A percentile compares a stretch with the other conserved stretches of the same genome.
Evolutionary conservation across 1,140 invertebrate genomes (phyloP).

Genomic region (Littorina saxatilis): DNA sequence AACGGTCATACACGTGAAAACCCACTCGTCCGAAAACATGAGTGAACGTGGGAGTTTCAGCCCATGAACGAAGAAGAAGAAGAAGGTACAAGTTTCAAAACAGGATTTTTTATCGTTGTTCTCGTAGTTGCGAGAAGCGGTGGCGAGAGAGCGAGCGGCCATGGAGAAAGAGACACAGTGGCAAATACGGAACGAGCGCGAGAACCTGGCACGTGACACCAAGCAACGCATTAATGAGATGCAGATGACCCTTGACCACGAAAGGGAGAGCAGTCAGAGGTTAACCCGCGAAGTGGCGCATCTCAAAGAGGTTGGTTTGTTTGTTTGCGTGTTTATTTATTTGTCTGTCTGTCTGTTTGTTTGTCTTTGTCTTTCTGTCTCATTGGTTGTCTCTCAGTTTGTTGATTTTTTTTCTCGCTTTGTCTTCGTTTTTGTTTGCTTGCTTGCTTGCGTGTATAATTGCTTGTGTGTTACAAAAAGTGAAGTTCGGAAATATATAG

Average conservation of each 20-base stretch:
- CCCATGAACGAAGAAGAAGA: no score
- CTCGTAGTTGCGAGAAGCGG: conserved; percentile 49
- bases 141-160: conserved; percentile 46
- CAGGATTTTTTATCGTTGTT: not conserved
- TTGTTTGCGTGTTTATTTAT: no score
- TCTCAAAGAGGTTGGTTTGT: conserved; percentile 43
- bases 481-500: no score
- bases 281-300: conserved; percentile 39
- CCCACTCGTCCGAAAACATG: no score
- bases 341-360: not conserved
- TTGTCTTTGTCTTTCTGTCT: not conserved
- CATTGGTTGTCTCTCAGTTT: not conserved
- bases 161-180: conserved; percentile 51
- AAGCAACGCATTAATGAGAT: conserved; percentile 55
- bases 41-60: no score
- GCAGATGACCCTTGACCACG: conserved; percentile 52
- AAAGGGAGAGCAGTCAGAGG: conserved; percentile 44
- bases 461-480: no score
- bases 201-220: conserved; percentile 40
- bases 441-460: not conserved
- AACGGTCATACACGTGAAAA: no score
- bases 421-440: not conserved
- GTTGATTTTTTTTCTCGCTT: not conserved
- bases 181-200: conserved; percentile 50
- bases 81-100: no score